Conservation (phyloP, 2,888 invertebrate genomes). For the Coelopa pilipes region DNA sequence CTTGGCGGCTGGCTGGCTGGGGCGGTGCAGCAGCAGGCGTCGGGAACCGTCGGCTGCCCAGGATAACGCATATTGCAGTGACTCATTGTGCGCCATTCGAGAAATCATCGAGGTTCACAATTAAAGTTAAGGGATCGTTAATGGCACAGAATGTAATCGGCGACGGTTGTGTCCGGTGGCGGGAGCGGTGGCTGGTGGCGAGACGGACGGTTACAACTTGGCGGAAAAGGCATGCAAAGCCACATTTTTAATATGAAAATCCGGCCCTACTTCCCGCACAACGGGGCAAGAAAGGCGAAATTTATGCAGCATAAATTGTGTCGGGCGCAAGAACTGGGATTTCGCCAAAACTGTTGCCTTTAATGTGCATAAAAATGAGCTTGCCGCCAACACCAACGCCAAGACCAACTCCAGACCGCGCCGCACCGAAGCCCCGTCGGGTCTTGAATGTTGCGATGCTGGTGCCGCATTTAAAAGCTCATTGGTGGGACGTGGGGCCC, state of each 20-base stretch:
- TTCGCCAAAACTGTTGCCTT: conserved; percentile 1
- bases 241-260: neutral
- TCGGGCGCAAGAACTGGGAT: neutral
- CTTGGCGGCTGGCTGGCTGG: neutral
- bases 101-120: conserved; percentile 26
- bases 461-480: neutral
- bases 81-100: neutral
- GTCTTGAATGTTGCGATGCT: neutral
- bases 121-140: conserved; percentile 53
- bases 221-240: neutral
- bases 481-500: neutral
- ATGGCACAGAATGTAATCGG: conserved; percentile 43
- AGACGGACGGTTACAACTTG: too few relatives aligned
- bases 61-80: conserved; percentile 11
- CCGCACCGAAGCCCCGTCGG: neutral
- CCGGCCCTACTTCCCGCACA: neutral
- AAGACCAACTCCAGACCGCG: neutral
- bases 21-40: neutral
- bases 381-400: neutral
- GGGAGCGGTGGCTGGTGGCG: neutral
- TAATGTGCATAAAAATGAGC: conserved; percentile 3
- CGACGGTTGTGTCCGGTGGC: conserved; percentile 19
- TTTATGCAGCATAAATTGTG: neutral
- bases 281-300: neutral
- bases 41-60: neutral